Base-by-base conservation (phyloP, 2,113 vertebrate genomes). In the Falco punctatus region DNA sequence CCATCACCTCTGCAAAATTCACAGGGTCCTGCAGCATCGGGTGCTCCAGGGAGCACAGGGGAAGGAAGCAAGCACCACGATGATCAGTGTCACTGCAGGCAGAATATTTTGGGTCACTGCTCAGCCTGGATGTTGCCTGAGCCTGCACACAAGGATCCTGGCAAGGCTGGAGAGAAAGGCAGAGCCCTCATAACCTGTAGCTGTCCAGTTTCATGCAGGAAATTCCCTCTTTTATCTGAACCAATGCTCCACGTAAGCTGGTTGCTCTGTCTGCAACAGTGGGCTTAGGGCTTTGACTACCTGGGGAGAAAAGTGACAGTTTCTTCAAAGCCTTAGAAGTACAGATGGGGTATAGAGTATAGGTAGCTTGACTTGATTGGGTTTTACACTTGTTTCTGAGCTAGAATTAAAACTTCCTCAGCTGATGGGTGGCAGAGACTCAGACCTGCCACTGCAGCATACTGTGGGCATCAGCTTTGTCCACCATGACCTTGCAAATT, bases 1-100 rank as follows among this genome's bases (percentile, higher is more conserved):
- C 35, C 57, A 46, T 61, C 44, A 65, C 38, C 67, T 62, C 74
- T 81, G 54, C 35, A 91, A 87, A 96, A 94, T 77, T 57, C 59
- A 42, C 3, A 22, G 17, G 66, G 77, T 92, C 49, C 66, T 84
- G 22, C 33, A 69, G 4, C 57, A 62, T 11, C 0, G 0, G 32
- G 44, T 81, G 57, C 61, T 94, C 58, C 73, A 64, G 66, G 61
- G 70, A 80, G 48, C 77, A 94, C 83, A 84, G 57, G 42, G 75
- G 35, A 77, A 81, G 75, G 35, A 77, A 81, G 16, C 5, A 21
- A 90, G 57, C 16, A 69, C 21, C n/a, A 32, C 4, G 2, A 23
- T 19, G 27, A 90, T 20, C 23, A 11, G 1, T 33, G 26, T 83
- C 33, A 48, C 17, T 64, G 40, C 61, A 61, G 32, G 42, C 48